A percentile compares a stretch with the other conserved stretches of the same genome.
These are phyloP conservation scores for Lagenorhynchus albirostris DNA, from an alignment of 2,113 vertebrate genomes.

Conservation along the genomic window DNA sequence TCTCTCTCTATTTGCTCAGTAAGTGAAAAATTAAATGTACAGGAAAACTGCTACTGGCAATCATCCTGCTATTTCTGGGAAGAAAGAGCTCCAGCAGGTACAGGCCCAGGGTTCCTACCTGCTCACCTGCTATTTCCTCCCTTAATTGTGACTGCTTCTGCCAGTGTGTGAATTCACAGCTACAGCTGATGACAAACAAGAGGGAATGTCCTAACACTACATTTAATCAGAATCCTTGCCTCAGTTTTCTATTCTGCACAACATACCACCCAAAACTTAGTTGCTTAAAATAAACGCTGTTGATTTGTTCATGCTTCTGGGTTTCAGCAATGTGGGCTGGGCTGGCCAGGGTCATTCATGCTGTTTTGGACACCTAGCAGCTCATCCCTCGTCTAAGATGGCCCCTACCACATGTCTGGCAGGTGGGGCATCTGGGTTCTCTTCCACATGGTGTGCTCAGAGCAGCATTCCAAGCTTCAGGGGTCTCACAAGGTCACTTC, in stretches of 20 bases:
- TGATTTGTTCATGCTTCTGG: neutral
- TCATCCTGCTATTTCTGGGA: conserved; percentile 8
- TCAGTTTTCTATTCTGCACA: neutral
- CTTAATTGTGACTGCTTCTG: neutral
- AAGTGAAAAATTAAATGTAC: neutral
- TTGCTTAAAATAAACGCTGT: neutral
- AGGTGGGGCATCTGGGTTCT: neutral
- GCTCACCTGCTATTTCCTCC: conserved; percentile 41
- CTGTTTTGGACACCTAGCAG: neutral
- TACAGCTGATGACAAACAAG: neutral
- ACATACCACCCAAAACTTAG: neutral
- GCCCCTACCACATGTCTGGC: neutral
- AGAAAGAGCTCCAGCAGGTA: neutral
- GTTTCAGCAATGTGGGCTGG: neutral
- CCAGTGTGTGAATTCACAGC: neutral
- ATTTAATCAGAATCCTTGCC: neutral
- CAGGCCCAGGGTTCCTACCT: neutral
- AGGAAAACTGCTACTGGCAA: neutral
- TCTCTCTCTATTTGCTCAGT: neutral
- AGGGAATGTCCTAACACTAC: neutral
- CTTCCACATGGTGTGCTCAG: neutral
- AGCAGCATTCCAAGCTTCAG: neutral
- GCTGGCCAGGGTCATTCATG: neutral
- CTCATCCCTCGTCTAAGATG: neutral
- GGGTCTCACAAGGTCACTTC: neutral